phyloP scores from a whole-genome alignment of 2,113 vertebrate genomes.

The Vireo altiloquus region DNA sequence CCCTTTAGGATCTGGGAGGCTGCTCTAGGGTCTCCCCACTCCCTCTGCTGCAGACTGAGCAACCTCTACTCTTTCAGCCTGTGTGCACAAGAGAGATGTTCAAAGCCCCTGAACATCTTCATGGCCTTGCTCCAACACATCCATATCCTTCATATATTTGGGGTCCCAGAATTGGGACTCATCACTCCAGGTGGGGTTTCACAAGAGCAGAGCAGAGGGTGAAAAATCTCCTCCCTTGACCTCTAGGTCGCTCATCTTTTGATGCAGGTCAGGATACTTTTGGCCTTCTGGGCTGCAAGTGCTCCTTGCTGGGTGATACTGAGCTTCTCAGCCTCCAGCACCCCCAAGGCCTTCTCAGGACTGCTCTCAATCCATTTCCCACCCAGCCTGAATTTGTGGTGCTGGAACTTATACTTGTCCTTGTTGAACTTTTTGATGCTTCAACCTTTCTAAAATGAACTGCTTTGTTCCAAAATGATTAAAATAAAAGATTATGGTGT shows the following conservation, averaged over 20 bases:
- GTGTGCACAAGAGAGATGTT: background rate
- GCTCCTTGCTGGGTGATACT: background rate
- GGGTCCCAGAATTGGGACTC: background rate
- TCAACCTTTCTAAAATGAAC: background rate
- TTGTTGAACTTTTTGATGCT: background rate
- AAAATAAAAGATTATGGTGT: background rate
- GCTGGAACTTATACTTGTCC: background rate
- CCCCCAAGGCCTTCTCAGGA: background rate
- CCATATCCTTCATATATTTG: background rate
- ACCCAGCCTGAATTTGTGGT: background rate
- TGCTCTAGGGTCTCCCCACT: background rate
- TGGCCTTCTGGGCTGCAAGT: background rate
- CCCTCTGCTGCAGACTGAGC: background rate
- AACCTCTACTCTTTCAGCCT: background rate
- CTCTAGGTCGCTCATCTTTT: background rate
- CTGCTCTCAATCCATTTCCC: background rate
- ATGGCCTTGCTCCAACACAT: rapidly evolving
- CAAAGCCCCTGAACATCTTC: no score
- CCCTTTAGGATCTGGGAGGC: background rate
- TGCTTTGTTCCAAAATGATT: background rate
- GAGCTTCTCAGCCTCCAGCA: background rate
- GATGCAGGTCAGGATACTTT: background rate
- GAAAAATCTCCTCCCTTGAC: background rate
- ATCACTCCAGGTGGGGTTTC: background rate
- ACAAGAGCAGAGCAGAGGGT: background rate